These are phyloP conservation scores for Pachyramphus minor DNA, from an alignment of 2,113 vertebrate species.

Conservation along the genomic window DNA sequence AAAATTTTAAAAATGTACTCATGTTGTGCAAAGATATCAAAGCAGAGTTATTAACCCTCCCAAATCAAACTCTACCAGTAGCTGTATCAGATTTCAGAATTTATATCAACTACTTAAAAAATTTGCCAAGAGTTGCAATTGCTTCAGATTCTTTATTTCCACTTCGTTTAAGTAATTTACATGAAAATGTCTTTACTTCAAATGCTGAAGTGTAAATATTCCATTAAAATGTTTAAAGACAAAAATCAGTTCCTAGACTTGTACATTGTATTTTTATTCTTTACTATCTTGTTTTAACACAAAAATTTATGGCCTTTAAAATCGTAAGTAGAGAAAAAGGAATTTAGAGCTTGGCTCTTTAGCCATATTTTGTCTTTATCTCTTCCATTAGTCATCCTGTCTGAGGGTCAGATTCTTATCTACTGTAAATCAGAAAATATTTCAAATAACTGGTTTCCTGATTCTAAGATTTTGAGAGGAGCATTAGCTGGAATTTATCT, in stretches of 20 bases:
- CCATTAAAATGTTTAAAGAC: not conserved
- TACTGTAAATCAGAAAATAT: not conserved
- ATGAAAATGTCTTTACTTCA: not conserved
- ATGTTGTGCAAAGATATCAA: not conserved
- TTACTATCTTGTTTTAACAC: not conserved
- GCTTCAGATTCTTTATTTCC: not conserved
- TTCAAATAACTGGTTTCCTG: not conserved
- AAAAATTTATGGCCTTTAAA: not conserved
- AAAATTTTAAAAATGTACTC: not conserved
- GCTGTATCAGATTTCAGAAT: not conserved
- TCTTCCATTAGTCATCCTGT: not conserved
- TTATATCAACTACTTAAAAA: not conserved
- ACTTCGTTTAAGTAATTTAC: not conserved
- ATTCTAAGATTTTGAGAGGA: not conserved
- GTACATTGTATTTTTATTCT: not conserved
- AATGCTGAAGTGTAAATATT: not conserved
- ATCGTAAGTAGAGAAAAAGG: not conserved
- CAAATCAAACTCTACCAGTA: not conserved
- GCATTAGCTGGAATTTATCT: not conserved
- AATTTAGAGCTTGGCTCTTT: not conserved
- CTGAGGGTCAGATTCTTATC: not conserved
- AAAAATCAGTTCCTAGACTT: not conserved
- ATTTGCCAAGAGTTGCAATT: not conserved
- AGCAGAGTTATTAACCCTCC: not conserved
- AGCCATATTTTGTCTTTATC: not conserved